Percentiles rank a stretch among this genome's conserved stretches.
Evolutionary conservation across 1,140 invertebrate species (phyloP).

Genomic region (Apocrypta bakeri): DNA sequence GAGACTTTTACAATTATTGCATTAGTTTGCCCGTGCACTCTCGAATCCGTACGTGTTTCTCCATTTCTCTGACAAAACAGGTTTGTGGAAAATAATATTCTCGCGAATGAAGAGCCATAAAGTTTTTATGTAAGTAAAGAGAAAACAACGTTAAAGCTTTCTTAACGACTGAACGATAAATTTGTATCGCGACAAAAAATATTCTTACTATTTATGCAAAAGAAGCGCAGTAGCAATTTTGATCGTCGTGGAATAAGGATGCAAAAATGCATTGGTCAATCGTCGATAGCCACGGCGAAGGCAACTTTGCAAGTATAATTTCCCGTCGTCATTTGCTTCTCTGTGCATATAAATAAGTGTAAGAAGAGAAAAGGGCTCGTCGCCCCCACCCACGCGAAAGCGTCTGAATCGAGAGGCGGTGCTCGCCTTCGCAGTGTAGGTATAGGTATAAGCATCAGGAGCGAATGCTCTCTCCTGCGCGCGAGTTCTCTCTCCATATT

Average conservation of each 20-base stretch:
- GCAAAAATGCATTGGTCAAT: neutral
- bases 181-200: too few species aligned
- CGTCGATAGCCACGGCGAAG: too few species aligned
- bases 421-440: neutral
- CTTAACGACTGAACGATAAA: too few species aligned
- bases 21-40: neutral
- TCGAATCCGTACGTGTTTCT: neutral
- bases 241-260: neutral
- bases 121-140: neutral
- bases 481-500: constrained; percentile 42
- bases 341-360: neutral
- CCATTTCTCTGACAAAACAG: neutral
- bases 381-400: neutral
- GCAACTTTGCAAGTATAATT: neutral
- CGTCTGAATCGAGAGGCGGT: neutral
- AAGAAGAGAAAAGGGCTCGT: neutral
- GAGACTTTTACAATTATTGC: neutral
- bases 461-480: neutral
- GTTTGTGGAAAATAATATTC: neutral
- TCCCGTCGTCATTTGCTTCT: neutral
- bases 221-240: too few species aligned
- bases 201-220: too few species aligned
- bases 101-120: neutral
- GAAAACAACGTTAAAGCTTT: too few species aligned
- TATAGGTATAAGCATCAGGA: neutral